These are phyloP conservation scores for Caenorhabditis imperialis DNA, from an alignment of 2,888 invertebrate genomes.

Conservation along the genomic window DNA sequence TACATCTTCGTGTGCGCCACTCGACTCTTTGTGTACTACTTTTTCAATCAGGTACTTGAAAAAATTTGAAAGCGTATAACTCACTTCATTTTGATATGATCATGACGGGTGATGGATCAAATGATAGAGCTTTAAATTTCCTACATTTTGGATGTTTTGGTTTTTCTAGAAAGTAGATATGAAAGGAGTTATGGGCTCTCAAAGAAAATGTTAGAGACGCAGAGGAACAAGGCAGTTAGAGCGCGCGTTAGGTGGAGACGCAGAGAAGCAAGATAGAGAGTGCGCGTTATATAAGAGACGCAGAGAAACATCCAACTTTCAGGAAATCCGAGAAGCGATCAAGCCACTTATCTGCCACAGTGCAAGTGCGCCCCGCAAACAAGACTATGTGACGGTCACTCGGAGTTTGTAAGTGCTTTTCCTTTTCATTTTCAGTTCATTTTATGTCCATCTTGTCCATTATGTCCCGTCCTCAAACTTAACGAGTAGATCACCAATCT, in stretches of 20 bases:
- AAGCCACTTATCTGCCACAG: conserved; percentile 38
- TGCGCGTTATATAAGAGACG: no score
- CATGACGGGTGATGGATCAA: no score
- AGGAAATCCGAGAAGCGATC: conserved; percentile 60
- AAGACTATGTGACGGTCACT: conserved; percentile 51
- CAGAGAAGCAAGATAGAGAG: no score
- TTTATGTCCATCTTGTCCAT: neutral
- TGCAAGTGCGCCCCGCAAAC: conserved; percentile 33
- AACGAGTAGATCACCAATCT: no score
- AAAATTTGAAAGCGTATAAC: neutral
- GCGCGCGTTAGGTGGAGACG: no score
- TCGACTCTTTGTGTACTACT: conserved; percentile 71
- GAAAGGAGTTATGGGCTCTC: no score
- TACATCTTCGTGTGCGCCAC: conserved; percentile 76
- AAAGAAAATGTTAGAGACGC: no score
- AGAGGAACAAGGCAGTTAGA: no score
- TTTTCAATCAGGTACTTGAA: conserved; percentile 69
- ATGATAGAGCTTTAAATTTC: no score
- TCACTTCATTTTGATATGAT: no score
- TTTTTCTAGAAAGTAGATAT: neutral
- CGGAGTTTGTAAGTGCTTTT: conserved; percentile 32
- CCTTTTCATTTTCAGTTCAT: neutral
- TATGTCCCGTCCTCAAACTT: no score
- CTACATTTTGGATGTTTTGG: neutral
- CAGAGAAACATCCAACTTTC: conserved; percentile 7